Percentiles rank a stretch among this genome's conserved stretches.
These are phyloP conservation scores for Setophaga kirtlandii DNA, from an alignment of 2,113 vertebrate species.

Conservation along the genomic window DNA sequence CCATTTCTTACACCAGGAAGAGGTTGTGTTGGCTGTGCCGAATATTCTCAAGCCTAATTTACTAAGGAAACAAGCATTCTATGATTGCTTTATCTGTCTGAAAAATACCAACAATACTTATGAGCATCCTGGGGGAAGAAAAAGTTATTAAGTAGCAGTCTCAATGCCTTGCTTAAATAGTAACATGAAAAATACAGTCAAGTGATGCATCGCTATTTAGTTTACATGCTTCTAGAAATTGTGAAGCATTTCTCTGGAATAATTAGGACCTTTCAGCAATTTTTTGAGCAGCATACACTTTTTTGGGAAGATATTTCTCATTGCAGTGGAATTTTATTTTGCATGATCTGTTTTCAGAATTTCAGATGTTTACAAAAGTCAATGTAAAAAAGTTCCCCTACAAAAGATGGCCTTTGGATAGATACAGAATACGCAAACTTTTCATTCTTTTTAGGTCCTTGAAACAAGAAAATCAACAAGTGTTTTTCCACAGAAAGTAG, in stretches of 20 bases:
- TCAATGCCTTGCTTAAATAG: neutral
- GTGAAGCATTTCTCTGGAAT: neutral
- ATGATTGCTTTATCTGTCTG: neutral
- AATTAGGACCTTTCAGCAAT: neutral
- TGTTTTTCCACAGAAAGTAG: neutral
- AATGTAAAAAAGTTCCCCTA: neutral
- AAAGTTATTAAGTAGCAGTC: neutral
- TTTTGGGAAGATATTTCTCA: neutral
- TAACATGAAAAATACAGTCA: neutral
- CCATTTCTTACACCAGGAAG: neutral
- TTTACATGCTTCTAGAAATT: neutral
- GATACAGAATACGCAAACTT: neutral
- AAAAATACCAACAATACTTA: neutral
- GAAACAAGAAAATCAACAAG: neutral
- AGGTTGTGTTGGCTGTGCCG: neutral
- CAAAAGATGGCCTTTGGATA: neutral
- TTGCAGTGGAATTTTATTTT: neutral
- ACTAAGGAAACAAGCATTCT: neutral
- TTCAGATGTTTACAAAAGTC: neutral
- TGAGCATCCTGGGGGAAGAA: neutral
- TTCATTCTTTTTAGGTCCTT: neutral
- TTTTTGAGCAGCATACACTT: neutral
- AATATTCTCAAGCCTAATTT: neutral
- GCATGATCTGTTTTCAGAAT: neutral
- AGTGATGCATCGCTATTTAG: neutral